phyloP scores from a whole-genome alignment of 2,888 invertebrate species.

The Tanytarsus gracilentus region DNA sequence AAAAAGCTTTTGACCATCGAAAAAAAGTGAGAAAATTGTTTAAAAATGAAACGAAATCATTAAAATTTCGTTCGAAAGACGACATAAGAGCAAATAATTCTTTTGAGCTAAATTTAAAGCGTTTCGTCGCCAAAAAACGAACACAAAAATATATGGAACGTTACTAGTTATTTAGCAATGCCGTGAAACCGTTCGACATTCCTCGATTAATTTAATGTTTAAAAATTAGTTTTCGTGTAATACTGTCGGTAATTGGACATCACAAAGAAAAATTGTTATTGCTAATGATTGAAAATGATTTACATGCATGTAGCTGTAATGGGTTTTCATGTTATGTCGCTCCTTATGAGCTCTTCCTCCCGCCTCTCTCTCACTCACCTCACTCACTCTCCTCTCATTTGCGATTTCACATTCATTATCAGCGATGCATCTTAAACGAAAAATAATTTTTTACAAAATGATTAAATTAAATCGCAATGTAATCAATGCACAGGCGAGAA shows the following conservation, averaged over 20 bases:
- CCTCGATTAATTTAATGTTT: constrained; percentile 23
- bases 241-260: constrained; percentile 11
- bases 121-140: not conserved
- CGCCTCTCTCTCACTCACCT: too few species aligned
- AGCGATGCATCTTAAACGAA: not conserved
- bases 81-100: not conserved
- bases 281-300: constrained; percentile 15
- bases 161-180: not conserved
- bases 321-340: not conserved
- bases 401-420: too few species aligned
- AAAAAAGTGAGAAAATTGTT: not conserved
- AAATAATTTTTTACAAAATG: constrained; percentile 21
- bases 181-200: not conserved
- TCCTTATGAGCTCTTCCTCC: too few species aligned
- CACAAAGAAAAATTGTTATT: constrained; percentile 19
- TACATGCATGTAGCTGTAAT: not conserved
- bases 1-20: not conserved
- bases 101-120: constrained; percentile 1
- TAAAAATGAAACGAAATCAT: constrained; percentile 16
- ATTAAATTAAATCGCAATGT: constrained; percentile 25
- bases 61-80: constrained; percentile 8
- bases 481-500: not conserved
- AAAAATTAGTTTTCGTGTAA: constrained; percentile 2
- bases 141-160: not conserved
- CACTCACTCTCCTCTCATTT: too few species aligned